Conservation (phyloP, 2,888 invertebrate genomes). For the Hololepta plana region DNA sequence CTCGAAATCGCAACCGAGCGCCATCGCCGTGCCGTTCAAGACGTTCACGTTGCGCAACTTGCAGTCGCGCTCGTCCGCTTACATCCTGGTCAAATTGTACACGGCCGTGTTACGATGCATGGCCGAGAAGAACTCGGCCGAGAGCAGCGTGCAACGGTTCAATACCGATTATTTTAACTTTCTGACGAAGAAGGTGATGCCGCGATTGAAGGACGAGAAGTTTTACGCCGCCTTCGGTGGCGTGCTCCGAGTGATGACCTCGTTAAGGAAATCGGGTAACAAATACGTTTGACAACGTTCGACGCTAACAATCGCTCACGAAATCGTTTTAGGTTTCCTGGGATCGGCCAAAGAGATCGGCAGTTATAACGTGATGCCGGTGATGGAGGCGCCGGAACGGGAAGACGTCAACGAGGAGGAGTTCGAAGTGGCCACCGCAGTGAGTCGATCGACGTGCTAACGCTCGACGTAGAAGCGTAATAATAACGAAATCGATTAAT, state of each 20-base stretch:
- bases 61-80: slow-evolving; percentile 24
- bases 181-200: slow-evolving; percentile 27
- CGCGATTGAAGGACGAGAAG: slow-evolving; percentile 37
- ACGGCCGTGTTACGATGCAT: slow-evolving; percentile 22
- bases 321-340: background rate
- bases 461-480: slow-evolving; percentile 1
- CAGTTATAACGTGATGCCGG: slow-evolving; percentile 14
- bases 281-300: too few relatives aligned
- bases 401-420: slow-evolving; percentile 4
- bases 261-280: slow-evolving; percentile 21
- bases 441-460: background rate
- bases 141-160: slow-evolving; percentile 25
- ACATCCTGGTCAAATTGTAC: slow-evolving; percentile 34
- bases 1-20: slow-evolving; percentile 30
- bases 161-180: slow-evolving; percentile 34
- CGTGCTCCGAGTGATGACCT: slow-evolving; percentile 22
- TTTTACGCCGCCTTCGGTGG: slow-evolving; percentile 36
- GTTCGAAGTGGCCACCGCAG: background rate
- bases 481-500: background rate
- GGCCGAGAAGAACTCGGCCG: slow-evolving; percentile 17
- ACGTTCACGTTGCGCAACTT: slow-evolving; percentile 30
- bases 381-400: slow-evolving; percentile 10
- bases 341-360: slow-evolving; percentile 11
- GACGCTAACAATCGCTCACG: background rate
- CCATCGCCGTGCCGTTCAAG: slow-evolving; percentile 44